Conservation (phyloP, 2,113 vertebrate genomes). For the Malurus melanocephalus region DNA sequence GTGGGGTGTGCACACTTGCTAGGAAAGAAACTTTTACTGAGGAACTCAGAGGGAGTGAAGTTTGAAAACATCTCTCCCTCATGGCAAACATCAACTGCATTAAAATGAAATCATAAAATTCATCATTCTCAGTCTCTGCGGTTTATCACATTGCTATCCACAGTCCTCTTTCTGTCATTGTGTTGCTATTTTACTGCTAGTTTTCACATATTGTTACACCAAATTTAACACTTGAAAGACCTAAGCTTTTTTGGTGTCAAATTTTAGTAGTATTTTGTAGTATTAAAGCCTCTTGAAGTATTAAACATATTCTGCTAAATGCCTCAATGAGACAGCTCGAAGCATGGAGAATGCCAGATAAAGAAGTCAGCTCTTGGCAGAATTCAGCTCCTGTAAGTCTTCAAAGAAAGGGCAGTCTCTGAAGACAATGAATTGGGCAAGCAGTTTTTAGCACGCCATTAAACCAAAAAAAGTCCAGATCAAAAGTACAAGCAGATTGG, state of each 20-base stretch:
- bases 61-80: not conserved
- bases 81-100: not conserved
- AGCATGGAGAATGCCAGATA: not conserved
- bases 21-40: not conserved
- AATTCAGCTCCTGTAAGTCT: not conserved
- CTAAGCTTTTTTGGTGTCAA: not conserved
- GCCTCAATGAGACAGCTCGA: not conserved
- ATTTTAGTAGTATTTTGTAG: not conserved
- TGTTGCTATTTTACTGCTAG: not conserved
- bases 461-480: constrained; percentile 54
- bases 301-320: not conserved
- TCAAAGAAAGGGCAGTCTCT: constrained; percentile 42
- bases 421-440: constrained; percentile 60
- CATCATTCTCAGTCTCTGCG: not conserved
- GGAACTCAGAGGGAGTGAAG: not conserved
- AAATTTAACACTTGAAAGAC: not conserved
- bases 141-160: not conserved
- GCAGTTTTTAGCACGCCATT: constrained; percentile 56
- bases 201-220: not conserved
- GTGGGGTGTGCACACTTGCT: not conserved
- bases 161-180: not conserved
- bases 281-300: not conserved
- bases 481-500: constrained; percentile 16
- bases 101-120: not conserved
- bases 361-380: not conserved